Evolutionary conservation across 1,140 invertebrate species (phyloP).

Genomic region (Brachystomella parvula): DNA sequence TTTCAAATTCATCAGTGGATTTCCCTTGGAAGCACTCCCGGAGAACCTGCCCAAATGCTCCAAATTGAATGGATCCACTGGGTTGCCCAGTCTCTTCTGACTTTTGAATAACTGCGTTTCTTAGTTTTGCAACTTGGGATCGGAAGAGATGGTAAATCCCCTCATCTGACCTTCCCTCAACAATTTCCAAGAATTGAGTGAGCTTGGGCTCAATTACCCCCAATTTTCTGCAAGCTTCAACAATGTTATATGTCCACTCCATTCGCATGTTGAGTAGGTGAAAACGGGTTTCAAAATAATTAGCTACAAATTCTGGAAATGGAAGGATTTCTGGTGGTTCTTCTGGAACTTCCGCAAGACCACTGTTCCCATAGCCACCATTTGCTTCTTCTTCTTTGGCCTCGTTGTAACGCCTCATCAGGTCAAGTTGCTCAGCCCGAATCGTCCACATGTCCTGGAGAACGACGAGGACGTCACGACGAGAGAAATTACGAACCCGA

Average conservation of each 20-base stretch:
- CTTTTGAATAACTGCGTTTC: slow-evolving; percentile 17
- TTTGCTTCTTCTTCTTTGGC: slow-evolving; percentile 12
- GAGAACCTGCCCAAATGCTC: slow-evolving; percentile 6
- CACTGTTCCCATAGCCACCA: not conserved
- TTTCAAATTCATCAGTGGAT: slow-evolving; percentile 14
- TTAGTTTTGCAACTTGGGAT: slow-evolving; percentile 6
- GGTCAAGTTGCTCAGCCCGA: slow-evolving; percentile 7
- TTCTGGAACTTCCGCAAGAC: not conserved
- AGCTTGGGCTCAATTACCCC: not conserved
- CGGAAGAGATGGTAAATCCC: slow-evolving; percentile 17
- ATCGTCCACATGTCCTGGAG: slow-evolving; percentile 18
- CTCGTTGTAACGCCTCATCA: not conserved
- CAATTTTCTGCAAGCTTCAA: slow-evolving; percentile 18
- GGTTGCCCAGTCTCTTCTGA: not conserved
- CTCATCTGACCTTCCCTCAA: slow-evolving; percentile 20
- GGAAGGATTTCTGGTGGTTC: slow-evolving; percentile 2
- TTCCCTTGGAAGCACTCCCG: slow-evolving; percentile 12
- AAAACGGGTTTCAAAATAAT: slow-evolving; percentile 20
- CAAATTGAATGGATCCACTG: not conserved
- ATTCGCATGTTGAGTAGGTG: slow-evolving; percentile 5
- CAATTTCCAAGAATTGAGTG: slow-evolving; percentile 7
- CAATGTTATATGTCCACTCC: slow-evolving; percentile 25
- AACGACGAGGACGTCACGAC: slow-evolving; percentile 10
- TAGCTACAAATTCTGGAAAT: slow-evolving; percentile 18
- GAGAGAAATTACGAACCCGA: not conserved